Base-by-base conservation (phyloP, 2,888 invertebrate genomes). In the Nemurella pictetii region DNA sequence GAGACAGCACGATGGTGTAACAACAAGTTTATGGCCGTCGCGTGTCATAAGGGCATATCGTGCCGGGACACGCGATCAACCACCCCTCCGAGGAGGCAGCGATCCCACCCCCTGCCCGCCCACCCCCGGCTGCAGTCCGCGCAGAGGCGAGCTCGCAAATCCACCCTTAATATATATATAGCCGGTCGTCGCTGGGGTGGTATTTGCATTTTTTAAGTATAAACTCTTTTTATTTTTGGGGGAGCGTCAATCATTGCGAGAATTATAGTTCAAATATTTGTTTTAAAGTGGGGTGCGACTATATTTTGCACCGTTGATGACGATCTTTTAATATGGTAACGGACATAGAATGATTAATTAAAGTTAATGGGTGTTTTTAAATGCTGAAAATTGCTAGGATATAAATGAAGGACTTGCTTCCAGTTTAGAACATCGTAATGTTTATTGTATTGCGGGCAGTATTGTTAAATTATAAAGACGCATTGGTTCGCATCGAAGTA, bases 181-280 rank as follows among this genome's bases (percentile, higher is more conserved):
- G n/a, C n/a, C n/a, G n/a, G n/a, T n/a, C n/a, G n/a, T n/a, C n/a
- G n/a, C n/a, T n/a, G n/a, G n/a, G n/a, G 27, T n/a, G 35, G 35
- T 35, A 80, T 80, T 80, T 32, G 32, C 80, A 80, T 80, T 80
- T 80, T n/a, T 80, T 80, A 80, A 80, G 35, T 36, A n/a, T 75
- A 73, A 4, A 73, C 73, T 4, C 73, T 4, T 28, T 28, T 75
- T 75, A 2, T 26, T 75, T 75, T 55, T 55, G 15, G 26, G 28
- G 75, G 75, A 75, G 28, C 75, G 75, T 75, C 75, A 75, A 75
- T 75, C 75, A 75, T 28, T 55, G 15, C 15, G 5, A 55, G 9
- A 55, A 55, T 20, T 55, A 55, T 55, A 55, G 55, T 20, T 2
- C 20, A 55, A 55, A 55, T 55, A 55, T 55, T 55, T 55, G 55